Evolutionary conservation across 2,888 invertebrate species (phyloP).

Genomic region (Oeneis ivallda): DNA sequence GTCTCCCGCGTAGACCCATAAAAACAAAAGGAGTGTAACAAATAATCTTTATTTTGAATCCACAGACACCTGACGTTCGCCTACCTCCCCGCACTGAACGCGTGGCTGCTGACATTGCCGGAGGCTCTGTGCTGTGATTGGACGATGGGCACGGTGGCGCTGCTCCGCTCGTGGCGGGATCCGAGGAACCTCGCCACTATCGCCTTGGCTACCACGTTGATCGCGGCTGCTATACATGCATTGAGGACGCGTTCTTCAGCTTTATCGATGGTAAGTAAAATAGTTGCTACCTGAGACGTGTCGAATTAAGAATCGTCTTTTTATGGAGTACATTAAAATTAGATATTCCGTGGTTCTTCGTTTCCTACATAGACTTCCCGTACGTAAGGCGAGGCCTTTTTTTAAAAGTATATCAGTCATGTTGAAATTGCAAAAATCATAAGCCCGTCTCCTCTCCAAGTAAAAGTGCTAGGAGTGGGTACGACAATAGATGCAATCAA

Average conservation of each 20-base stretch:
- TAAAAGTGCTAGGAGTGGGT: too few relatives aligned
- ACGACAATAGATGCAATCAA: too few relatives aligned
- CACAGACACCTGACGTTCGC: conserved; percentile 93
- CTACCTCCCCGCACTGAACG: conserved; percentile 94
- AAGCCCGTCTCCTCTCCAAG: too few relatives aligned
- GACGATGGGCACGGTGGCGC: conserved; percentile 98
- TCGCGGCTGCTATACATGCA: conserved; percentile 80
- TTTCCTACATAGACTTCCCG: too few relatives aligned
- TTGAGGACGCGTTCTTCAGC: conserved; percentile 69
- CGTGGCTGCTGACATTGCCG: conserved; percentile 94
- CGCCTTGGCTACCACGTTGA: conserved; percentile 83
- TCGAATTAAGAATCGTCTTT: too few relatives aligned
- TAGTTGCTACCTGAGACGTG: too few relatives aligned
- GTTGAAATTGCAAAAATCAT: too few relatives aligned
- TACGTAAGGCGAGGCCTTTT: too few relatives aligned
- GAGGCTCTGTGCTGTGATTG: conserved; percentile 97
- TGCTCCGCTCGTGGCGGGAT: conserved; percentile 90
- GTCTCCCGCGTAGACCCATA: too few relatives aligned
- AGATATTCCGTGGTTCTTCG: too few relatives aligned
- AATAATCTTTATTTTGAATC: background rate
- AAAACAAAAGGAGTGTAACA: too few relatives aligned
- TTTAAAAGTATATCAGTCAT: too few relatives aligned
- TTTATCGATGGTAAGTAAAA: conserved; percentile 65
- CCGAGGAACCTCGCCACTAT: conserved; percentile 90
- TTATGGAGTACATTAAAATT: background rate